Percentiles rank a stretch among this genome's conserved stretches.
phyloP scores from a whole-genome alignment of 2,888 invertebrate species.

The Sylvicola fuscatus region DNA sequence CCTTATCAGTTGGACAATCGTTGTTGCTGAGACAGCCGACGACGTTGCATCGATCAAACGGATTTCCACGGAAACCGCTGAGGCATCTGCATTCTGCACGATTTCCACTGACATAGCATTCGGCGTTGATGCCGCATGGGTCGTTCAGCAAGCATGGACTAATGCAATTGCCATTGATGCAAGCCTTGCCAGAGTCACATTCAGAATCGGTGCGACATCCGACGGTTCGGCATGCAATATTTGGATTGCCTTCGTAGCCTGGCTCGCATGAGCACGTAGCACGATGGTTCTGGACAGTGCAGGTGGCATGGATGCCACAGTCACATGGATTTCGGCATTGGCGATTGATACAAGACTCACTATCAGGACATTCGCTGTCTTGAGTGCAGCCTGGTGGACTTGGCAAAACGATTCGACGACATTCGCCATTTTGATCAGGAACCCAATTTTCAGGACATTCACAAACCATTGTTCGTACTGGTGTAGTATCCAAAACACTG shows the following conservation, averaged over 20 bases:
- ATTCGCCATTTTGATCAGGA: constrained; percentile 58
- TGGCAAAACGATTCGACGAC: constrained; percentile 47
- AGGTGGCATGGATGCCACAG: constrained; percentile 68
- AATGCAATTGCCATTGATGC: constrained; percentile 66
- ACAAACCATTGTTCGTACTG: constrained; percentile 73
- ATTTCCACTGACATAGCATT: constrained; percentile 55
- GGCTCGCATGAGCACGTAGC: constrained; percentile 71
- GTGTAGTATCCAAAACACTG: constrained; percentile 64
- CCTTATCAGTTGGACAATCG: constrained; percentile 68
- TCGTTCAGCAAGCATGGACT: constrained; percentile 66
- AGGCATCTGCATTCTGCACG: constrained; percentile 59
- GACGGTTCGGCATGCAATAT: constrained; percentile 54
- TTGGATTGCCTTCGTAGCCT: constrained; percentile 74
- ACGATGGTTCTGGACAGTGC: constrained; percentile 61
- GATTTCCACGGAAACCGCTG: constrained; percentile 62
- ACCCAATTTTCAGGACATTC: constrained; percentile 72
- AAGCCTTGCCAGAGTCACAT: constrained; percentile 64
- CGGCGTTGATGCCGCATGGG: constrained; percentile 63
- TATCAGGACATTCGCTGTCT: constrained; percentile 56
- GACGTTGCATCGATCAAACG: constrained; percentile 48
- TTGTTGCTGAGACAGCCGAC: constrained; percentile 72
- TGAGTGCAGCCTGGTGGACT: constrained; percentile 54
- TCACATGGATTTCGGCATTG: constrained; percentile 74
- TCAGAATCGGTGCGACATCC: constrained; percentile 70
- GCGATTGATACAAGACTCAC: constrained; percentile 68